A percentile compares a stretch with the other conserved stretches of the same genome.
Conservation (phyloP, 2,797 vertebrate species). For the Propithecus perrieri region DNA sequence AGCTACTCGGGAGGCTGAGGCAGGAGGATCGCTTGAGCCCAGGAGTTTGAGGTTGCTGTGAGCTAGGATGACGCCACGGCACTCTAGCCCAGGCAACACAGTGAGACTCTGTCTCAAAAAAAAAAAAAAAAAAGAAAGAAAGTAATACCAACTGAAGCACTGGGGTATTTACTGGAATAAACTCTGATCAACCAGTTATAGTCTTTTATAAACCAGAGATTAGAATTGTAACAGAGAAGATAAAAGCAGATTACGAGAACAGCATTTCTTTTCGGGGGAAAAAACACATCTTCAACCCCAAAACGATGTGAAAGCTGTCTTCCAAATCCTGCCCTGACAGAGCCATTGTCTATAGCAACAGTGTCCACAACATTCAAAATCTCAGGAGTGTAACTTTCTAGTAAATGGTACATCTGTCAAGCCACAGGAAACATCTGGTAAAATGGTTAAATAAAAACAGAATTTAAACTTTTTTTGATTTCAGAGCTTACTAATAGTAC, state of each 20-base stretch:
- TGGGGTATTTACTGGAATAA: not conserved
- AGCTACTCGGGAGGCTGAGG: no score
- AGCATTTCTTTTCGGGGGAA: slow-evolving; percentile 23
- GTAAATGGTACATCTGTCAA: slow-evolving; percentile 86
- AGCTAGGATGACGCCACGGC: no score
- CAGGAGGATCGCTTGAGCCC: no score
- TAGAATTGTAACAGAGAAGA: slow-evolving; percentile 27
- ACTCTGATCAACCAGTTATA: not conserved
- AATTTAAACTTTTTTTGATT: slow-evolving; percentile 75
- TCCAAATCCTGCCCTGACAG: slow-evolving; percentile 79
- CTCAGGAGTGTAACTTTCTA: slow-evolving; percentile 86
- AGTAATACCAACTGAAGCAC: not conserved
- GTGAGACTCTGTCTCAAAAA: no score
- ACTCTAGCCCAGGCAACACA: no score
- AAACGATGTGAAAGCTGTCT: slow-evolving; percentile 57
- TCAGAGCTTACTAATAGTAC: slow-evolving; percentile 49
- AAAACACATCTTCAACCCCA: slow-evolving; percentile 62
- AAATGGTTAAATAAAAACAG: slow-evolving; percentile 82
- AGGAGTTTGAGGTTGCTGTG: no score
- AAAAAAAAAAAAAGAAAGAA: not conserved
- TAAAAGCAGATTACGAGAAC: not conserved
- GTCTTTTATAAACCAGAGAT: not conserved
- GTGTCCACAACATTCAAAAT: slow-evolving; percentile 86
- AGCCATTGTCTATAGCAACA: slow-evolving; percentile 86
- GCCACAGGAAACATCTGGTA: slow-evolving; percentile 97